These are phyloP conservation scores for Cygnus olor DNA, from an alignment of 2,797 vertebrate genomes.

Conservation along the genomic window DNA sequence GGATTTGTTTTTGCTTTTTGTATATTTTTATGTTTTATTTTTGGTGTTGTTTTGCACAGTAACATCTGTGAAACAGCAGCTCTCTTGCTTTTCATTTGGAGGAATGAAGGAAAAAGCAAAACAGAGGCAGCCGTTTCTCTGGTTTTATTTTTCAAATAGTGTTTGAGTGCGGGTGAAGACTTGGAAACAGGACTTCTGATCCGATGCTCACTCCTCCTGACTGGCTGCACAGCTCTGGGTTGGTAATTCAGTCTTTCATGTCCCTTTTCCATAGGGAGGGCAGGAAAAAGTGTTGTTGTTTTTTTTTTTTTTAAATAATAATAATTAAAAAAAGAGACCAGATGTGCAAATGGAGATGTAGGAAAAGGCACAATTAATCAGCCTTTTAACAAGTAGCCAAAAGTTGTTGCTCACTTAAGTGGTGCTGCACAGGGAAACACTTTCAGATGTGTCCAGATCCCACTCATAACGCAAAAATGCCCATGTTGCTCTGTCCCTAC, in stretches of 20 bases:
- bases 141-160: background rate
- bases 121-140: background rate
- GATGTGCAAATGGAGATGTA: background rate
- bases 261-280: background rate
- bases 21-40: background rate
- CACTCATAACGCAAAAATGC: background rate
- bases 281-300: background rate
- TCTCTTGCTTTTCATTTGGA: background rate
- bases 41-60: background rate
- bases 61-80: slow-evolving; percentile 21
- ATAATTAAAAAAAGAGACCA: background rate
- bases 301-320: too few relatives aligned
- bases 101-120: background rate
- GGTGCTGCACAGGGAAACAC: background rate
- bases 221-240: background rate
- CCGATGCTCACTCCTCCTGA: background rate
- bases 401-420: background rate
- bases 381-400: background rate
- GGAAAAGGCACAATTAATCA: background rate
- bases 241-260: background rate
- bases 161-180: background rate
- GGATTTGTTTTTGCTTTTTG: background rate
- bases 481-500: rapidly evolving
- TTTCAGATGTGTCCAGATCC: background rate
- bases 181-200: background rate